phyloP scores from a whole-genome alignment of 1,140 invertebrate species.

The Parasteatoda tepidariorum region DNA sequence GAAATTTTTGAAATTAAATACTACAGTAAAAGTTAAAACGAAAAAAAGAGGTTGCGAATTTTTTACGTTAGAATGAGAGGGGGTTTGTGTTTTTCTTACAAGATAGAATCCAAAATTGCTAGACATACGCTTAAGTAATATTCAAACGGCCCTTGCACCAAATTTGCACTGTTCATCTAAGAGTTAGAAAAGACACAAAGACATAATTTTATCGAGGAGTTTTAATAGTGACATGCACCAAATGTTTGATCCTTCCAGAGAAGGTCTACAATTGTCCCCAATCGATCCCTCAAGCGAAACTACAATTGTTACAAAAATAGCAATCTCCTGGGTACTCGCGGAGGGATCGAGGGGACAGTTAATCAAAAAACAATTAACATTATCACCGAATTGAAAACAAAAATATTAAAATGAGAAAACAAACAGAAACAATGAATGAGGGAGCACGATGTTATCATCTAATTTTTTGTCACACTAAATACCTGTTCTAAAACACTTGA shows the following conservation, averaged over 20 bases:
- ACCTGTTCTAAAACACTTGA: constrained; percentile 52
- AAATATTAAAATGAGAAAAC: constrained; percentile 51
- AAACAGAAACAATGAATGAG: constrained; percentile 56
- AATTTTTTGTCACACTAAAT: constrained; percentile 52
- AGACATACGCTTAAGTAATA: too few species aligned
- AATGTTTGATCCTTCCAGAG: constrained; percentile 42
- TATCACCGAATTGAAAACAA: constrained; percentile 51
- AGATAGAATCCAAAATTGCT: too few species aligned
- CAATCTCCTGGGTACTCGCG: constrained; percentile 59
- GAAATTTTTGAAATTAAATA: too few species aligned
- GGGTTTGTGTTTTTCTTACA: too few species aligned
- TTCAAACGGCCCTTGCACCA: too few species aligned
- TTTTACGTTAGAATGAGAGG: too few species aligned
- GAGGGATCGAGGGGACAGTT: constrained; percentile 54
- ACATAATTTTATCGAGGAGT: constrained; percentile 47
- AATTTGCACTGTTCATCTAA: not conserved
- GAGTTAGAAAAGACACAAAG: constrained; percentile 25
- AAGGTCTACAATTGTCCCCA: constrained; percentile 53
- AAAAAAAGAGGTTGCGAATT: too few species aligned
- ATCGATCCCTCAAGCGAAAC: constrained; percentile 55
- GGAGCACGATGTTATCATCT: constrained; percentile 48
- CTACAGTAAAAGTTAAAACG: too few species aligned
- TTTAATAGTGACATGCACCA: constrained; percentile 61
- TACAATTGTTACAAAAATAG: constrained; percentile 63
- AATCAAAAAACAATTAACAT: constrained; percentile 57